Evolutionary conservation across 2,797 vertebrate genomes (phyloP).

Genomic region (Masticophis lateralis): DNA sequence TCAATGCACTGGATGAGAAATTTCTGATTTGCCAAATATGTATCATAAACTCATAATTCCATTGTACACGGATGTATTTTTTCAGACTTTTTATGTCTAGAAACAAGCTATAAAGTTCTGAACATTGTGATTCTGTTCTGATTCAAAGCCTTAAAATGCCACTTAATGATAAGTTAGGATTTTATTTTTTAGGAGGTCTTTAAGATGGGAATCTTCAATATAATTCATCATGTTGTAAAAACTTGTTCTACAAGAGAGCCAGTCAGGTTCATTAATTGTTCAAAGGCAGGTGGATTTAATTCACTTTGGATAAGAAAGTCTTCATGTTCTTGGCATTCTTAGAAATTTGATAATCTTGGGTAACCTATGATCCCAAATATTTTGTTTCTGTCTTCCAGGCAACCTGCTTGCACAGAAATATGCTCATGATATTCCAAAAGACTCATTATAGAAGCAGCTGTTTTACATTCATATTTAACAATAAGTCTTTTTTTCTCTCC

Average conservation of each 20-base stretch:
- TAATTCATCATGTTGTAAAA: slow-evolving; percentile 17
- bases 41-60: neutral
- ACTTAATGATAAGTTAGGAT: slow-evolving; percentile 26
- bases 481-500: neutral
- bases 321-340: neutral
- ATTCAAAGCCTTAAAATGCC: slow-evolving; percentile 20
- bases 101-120: slow-evolving; percentile 19
- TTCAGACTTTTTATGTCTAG: neutral
- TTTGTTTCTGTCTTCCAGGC: neutral
- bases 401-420: neutral
- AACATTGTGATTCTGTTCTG: neutral
- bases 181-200: slow-evolving; percentile 12
- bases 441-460: neutral
- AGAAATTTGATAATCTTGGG: neutral
- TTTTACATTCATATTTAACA: neutral
- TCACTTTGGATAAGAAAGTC: neutral
- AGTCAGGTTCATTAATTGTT: neutral
- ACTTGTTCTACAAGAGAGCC: slow-evolving; percentile 1
- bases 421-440: neutral
- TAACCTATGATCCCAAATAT: neutral
- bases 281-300: neutral
- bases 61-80: neutral
- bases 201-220: slow-evolving; percentile 9
- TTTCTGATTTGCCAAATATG: neutral
- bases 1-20: neutral